phyloP scores from a whole-genome alignment of 1,140 invertebrate species.

The Rhopalosiphum padi region DNA sequence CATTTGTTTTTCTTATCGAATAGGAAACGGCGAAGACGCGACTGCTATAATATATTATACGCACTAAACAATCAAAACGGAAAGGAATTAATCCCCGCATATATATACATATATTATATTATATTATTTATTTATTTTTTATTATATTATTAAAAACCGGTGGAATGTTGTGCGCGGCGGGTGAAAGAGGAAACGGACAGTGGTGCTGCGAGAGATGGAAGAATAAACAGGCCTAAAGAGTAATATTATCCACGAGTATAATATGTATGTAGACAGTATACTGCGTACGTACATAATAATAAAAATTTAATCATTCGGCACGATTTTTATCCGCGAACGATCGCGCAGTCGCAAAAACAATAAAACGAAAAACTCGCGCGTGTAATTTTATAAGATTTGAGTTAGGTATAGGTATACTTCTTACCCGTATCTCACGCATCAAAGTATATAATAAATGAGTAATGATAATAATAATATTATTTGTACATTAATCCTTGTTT shows the following conservation, averaged over 20 bases:
- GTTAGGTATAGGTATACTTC: background rate
- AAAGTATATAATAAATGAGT: background rate
- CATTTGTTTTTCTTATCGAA: conserved; percentile 17
- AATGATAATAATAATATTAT: background rate
- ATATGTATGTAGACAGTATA: background rate
- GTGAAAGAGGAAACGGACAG: background rate
- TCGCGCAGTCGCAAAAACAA: background rate
- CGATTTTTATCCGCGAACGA: background rate
- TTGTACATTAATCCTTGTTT: background rate
- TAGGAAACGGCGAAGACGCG: conserved; percentile 9
- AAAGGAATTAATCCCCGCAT: background rate
- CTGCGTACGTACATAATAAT: background rate
- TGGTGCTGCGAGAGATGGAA: background rate
- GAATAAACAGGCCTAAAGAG: background rate
- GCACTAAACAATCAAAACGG: background rate
- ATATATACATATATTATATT: background rate
- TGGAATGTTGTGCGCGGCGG: background rate
- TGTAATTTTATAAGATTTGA: background rate
- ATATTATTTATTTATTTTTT: background rate
- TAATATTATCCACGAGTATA: background rate
- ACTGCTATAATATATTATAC: background rate
- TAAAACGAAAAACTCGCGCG: background rate
- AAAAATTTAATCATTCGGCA: background rate
- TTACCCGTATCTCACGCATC: background rate
- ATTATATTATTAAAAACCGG: background rate